Percentiles rank a stretch among this genome's conserved stretches.
Conservation (phyloP, 1,140 invertebrate genomes). For the Apis cerana region DNA sequence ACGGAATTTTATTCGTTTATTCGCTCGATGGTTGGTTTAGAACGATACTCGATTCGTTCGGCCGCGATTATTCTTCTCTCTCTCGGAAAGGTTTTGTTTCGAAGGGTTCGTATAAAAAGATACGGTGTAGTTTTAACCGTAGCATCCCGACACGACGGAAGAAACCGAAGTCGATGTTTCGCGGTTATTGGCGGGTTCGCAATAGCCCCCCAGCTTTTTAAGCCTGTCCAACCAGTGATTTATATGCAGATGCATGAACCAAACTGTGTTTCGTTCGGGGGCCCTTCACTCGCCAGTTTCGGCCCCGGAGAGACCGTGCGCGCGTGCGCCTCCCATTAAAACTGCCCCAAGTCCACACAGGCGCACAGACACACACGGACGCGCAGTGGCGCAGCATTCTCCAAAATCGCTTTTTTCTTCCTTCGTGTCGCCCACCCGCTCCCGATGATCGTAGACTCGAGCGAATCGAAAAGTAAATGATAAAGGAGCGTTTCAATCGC, state of each 20-base stretch:
- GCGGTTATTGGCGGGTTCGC: constrained; percentile 63
- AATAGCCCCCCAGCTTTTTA: constrained; percentile 61
- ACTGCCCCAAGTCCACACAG: constrained; percentile 53
- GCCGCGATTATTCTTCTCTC: not conserved
- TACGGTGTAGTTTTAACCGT: constrained; percentile 41
- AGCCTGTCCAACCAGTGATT: constrained; percentile 71
- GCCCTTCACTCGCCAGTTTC: constrained; percentile 41
- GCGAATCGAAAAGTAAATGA: no score
- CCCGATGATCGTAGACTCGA: no score
- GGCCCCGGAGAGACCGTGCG: constrained; percentile 15
- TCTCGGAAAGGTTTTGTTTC: not conserved
- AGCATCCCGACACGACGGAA: constrained; percentile 36
- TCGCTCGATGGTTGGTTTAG: not conserved
- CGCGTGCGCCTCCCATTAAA: constrained; percentile 65
- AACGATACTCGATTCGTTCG: not conserved
- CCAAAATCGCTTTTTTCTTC: constrained; percentile 19
- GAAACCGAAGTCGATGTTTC: constrained; percentile 61
- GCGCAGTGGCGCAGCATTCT: constrained; percentile 65
- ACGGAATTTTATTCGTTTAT: not conserved
- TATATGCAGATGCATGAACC: constrained; percentile 75
- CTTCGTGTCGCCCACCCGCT: not conserved
- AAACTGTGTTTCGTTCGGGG: constrained; percentile 63
- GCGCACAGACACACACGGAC: not conserved
- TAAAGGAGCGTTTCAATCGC: no score
- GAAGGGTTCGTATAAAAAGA: not conserved